Base-by-base conservation (phyloP, 2,888 invertebrate species). In the Chaetogeoica ovagalla region DNA sequence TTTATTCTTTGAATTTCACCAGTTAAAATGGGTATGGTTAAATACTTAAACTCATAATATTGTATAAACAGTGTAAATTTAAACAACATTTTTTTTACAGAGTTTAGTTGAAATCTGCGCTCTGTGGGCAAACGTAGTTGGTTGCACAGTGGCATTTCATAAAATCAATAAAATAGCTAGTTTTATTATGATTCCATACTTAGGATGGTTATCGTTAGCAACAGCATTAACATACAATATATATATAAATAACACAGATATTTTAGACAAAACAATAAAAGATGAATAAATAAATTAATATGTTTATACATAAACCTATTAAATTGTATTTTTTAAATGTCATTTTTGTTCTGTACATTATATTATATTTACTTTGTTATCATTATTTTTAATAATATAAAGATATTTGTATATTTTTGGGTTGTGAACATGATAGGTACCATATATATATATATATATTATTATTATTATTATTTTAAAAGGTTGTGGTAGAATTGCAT, bases 1-100 rank as follows among this genome's bases (percentile, higher is more conserved):
- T 2, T 89, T 95, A 48, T 95, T 95, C 87, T 95, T 95, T 86
- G 91, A 91, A 65, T 87, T 88, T 48, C 91, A 91, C 83, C 89
- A 90, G 83, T 87, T 91, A n/a, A 91, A 92, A 88, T 88, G 90
- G 89, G 94, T 93, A 87, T 86, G 68, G 30, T 37, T 39, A 52
- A 21, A n/a, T 52, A 9, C 15, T 70, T 3, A 37, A 39, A n/a
- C 30, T 37, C n/a, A 13, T 15, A 70, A n/a, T 55, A 8, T 19
- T 55, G 19, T 8, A 21, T 48, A 48, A 21, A 15, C 48, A 11
- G 9, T 63, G 3, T 6, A 43, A 30, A 48, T 59, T 30, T 43
- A 19, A 39, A 39, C 21, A 43, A 65, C 48, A 69, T 69, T 71
- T 62, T 70, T 1, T 70, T 87, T 88, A 11, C 87, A 92, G 92